Base-by-base conservation (phyloP, 2,113 vertebrate genomes). In the Plecotus auritus region DNA sequence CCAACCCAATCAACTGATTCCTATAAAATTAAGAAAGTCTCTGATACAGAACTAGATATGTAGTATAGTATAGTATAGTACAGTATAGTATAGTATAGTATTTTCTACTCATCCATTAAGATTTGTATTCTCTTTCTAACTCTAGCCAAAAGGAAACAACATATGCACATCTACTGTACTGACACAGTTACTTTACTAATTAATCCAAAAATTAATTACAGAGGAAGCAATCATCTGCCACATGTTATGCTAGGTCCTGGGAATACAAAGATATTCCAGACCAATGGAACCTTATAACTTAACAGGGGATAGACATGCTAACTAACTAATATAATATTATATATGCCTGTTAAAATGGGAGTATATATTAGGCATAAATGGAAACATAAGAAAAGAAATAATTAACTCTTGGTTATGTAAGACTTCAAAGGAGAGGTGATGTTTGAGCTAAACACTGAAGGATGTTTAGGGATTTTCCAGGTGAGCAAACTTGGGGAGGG, bases 1-100 rank as follows among this genome's bases (percentile, higher is more conserved):
- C 99, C 99, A 74, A 99, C 95, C 99, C 99, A 99, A 86, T 98
- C 97, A 61, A 99, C 99, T 30, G 98, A 98, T 0, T 99, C 99
- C 99, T 99, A 93, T 80, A 91, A 91, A 96, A 96, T 94, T 91
- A 97, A 95, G 42, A 94, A 91, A 91, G 72, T 67, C n/a, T 93
- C 67, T 85, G 37, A 95, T 32, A 94, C 40, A 12, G 49, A 96
- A 94, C n/a, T 76, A 13, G 22, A 72, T 32, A 87, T n/a, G 1
- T 17, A 16, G 18, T 32, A 89, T 35, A 59, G 16, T 49, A 49
- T 49, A 49, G 47, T 51, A 51, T 17, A 51, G 51, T 51, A 51
- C 1, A 51, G 51, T 51, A 51, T 6, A 51, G 51, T 30, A 91
- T 14, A 14, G 16, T 28, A 91, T n/a, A 59, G 17, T n/a, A 85